These are phyloP conservation scores for Prionailurus viverrinus DNA, from an alignment of 2,113 vertebrate genomes.

Conservation along the genomic window DNA sequence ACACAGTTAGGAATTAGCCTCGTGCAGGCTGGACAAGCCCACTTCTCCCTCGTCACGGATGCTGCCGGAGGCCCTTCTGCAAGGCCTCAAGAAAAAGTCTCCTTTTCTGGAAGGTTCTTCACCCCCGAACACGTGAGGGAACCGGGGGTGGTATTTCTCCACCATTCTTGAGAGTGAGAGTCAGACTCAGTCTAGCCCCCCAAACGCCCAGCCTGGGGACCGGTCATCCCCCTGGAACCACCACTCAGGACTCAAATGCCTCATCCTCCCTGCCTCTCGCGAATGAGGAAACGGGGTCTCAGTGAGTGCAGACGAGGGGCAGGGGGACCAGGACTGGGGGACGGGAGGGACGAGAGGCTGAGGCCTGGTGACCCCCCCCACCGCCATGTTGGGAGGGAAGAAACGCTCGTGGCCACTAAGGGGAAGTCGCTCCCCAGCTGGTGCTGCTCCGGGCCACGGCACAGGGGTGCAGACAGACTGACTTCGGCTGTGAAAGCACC, in stretches of 20 bases:
- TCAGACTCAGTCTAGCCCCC: too few relatives aligned
- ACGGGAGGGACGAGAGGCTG: not conserved
- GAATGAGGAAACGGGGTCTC: not conserved
- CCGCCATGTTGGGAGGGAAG: not conserved
- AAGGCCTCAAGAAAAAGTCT: not conserved
- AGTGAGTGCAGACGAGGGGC: rapidly evolving
- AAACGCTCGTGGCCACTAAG: rapidly evolving
- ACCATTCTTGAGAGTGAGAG: not conserved
- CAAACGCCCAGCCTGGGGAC: not conserved
- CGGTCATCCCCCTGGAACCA: not conserved
- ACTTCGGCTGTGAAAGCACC: rapidly evolving
- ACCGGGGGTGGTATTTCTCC: not conserved
- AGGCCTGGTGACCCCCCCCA: not conserved
- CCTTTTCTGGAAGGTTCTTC: constrained; percentile 2
- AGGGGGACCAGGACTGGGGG: not conserved
- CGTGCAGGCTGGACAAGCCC: not conserved
- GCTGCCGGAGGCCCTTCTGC: too few relatives aligned
- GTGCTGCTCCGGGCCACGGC: rapidly evolving
- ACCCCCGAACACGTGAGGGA: not conserved
- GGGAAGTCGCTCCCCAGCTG: rapidly evolving
- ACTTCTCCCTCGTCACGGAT: rapidly evolving
- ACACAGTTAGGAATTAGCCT: not conserved
- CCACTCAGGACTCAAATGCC: not conserved
- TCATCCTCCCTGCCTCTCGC: rapidly evolving
- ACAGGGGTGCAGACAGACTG: rapidly evolving